Base-by-base conservation (phyloP, 2,797 vertebrate species). In the Siniperca scherzeri region DNA sequence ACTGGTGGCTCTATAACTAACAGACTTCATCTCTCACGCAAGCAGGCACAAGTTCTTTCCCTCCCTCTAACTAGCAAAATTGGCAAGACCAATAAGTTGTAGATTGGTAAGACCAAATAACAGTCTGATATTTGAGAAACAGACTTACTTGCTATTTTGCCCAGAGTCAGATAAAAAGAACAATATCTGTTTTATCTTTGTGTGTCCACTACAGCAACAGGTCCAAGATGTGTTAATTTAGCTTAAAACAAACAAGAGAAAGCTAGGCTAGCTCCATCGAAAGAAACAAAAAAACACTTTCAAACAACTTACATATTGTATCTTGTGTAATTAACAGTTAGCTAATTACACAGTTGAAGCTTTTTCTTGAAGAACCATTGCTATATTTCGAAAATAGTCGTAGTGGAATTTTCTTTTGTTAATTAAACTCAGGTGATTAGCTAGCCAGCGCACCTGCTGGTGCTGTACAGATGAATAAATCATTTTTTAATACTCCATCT, bases 1-100 rank as follows among this genome's bases (percentile, higher is more conserved):
- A 77, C 87, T 91, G 86, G 73, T 40, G 71, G 82, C 80, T 79
- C 71, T 78, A 70, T 83, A 85, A 90, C 89, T 76, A 87, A 85
- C 74, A 87, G 65, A 74, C 68, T n/a, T 65, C 36, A 61, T 73
- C 55, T 70, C 87, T 81, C 42, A 65, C 48, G 57, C 59, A 61
- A 56, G 48, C 73, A 74, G 46, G 66, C 50, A 44, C 74, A 16
- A 4, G 17, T n/a, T 52, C 55, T 73, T 2, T 14, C 7, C 27
- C 21, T 13, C n/a, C 21, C n/a, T 42, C 11, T 52, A 61, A 70
- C 16, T 0, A 46, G 36, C 22, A 55, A 50, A 70, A 69, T 13
- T 65, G n/a, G 27, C 19, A 50, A 14, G 42, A n/a, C 30, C 7
- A 46, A 44, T n/a, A 62, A 33, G n/a, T 3, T 74, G 59, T 57